A percentile compares a stretch with the other conserved stretches of the same genome.
Conservation (phyloP, 2,888 invertebrate genomes). For the Caenorhabditis imperialis region DNA sequence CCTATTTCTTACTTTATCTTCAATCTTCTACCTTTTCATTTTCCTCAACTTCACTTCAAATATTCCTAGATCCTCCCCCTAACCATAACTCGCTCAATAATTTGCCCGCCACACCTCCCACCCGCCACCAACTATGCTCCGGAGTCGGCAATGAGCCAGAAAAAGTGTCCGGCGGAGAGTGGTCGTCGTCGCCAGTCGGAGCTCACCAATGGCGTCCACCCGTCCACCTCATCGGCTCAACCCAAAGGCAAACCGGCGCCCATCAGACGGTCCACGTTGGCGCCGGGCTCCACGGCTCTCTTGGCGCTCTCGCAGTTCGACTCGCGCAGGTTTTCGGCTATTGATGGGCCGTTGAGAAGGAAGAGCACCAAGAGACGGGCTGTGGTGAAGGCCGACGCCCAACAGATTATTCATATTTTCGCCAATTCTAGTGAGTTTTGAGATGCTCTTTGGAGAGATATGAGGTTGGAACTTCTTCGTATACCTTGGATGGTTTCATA, state of each 20-base stretch:
- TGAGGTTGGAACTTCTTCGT: too few species aligned
- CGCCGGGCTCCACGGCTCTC: slow-evolving; percentile 34
- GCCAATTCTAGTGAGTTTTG: slow-evolving; percentile 50
- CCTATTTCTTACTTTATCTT: not conserved
- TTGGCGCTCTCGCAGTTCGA: slow-evolving; percentile 45
- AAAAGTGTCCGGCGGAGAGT: slow-evolving; percentile 1
- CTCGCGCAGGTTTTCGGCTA: slow-evolving; percentile 33
- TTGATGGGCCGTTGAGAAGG: slow-evolving; percentile 24
- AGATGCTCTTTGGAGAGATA: too few species aligned
- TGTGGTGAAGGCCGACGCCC: slow-evolving; percentile 27
- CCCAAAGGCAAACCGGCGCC: slow-evolving; percentile 3
- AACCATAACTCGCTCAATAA: slow-evolving; percentile 13
- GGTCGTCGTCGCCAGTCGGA: slow-evolving; percentile 26
- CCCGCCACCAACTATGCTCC: slow-evolving; percentile 3
- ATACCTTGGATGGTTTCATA: too few species aligned
- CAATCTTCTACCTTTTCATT: slow-evolving; percentile 6
- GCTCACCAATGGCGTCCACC: slow-evolving; percentile 17
- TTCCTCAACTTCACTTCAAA: not conserved
- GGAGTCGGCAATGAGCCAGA: slow-evolving; percentile 36
- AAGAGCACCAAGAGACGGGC: slow-evolving; percentile 23
- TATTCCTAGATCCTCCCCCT: slow-evolving; percentile 33
- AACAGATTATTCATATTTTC: slow-evolving; percentile 50
- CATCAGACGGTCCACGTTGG: slow-evolving; percentile 36
- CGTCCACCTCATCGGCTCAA: not conserved
- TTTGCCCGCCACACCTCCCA: slow-evolving; percentile 17